Conservation (phyloP, 2,888 invertebrate genomes). For the Melanophora roralis region DNA sequence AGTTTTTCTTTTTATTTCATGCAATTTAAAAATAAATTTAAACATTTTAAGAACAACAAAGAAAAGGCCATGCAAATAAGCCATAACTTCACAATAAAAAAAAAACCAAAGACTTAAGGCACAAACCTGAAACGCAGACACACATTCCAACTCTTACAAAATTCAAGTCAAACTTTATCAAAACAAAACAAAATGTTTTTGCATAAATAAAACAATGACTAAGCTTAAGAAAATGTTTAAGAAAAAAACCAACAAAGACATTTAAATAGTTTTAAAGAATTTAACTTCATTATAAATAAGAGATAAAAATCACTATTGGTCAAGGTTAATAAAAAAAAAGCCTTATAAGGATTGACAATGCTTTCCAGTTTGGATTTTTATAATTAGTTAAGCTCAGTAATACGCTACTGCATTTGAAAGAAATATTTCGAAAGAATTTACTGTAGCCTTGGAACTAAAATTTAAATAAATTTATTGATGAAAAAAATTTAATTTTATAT, state of each 20-base stretch:
- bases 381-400: no score
- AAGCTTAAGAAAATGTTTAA: not conserved
- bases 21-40: slow-evolving; percentile 4
- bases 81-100: not conserved
- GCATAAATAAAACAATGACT: not conserved
- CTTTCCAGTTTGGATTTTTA: no score
- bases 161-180: not conserved
- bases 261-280: not conserved
- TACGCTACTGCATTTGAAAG: no score
- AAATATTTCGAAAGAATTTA: no score
- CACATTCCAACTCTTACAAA: not conserved
- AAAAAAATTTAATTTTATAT: no score
- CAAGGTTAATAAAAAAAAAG: not conserved
- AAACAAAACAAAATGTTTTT: not conserved
- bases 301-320: not conserved
- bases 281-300: slow-evolving; percentile 3
- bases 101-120: slow-evolving; percentile 7
- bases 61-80: slow-evolving; percentile 7
- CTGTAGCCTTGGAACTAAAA: no score
- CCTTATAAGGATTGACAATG: not conserved
- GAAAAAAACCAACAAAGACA: not conserved
- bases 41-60: not conserved
- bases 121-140: not conserved
- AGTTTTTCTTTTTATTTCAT: no score
- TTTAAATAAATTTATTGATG: no score